Base-by-base conservation (phyloP, 2,888 invertebrate species). In the Epinotia demarniana region DNA sequence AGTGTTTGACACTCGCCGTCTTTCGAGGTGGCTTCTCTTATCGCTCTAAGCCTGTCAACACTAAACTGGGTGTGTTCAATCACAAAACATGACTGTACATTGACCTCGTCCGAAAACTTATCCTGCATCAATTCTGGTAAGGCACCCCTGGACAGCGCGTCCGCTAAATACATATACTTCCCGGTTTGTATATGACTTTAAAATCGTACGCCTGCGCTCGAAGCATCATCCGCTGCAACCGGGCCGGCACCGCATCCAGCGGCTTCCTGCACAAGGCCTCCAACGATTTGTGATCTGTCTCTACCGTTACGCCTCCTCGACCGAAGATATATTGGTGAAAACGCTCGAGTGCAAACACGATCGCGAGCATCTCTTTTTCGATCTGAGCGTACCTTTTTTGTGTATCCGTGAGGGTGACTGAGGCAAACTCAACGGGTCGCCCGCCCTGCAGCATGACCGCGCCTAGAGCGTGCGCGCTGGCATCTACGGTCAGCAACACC, bases 291-390 rank as follows among this genome's bases (percentile, higher is more conserved):
- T 68, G 68, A 33, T 68, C 68, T 27, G 68, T 43, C 13, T 68
- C 68, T 8, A 68, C 68, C 2, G 46, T 46, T 46, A 58, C 23
- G 57, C 57, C 57, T 12, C 57, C 58, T 43, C 57, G 68, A 8
- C 76, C 76, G 70, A 73, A 77, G 3, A 73, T 43, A 71, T 73
- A 73, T 18, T 77, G 73, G 49, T 77, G 73, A 16, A 77, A 77
- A 13, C 46, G 46, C 12, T 53, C 74, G 74, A 23, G 70, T 77
- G 49, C 73, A 74, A 5, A 73, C 77, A 58, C 67, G 4, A 77
- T 72, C 11, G 77, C 64, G 49, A 74, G 57, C 1, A 64, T 39
- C 27, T 77, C 76, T 43, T 77, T 77, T 57, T 77, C 73, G n/a
- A 77, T 73, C 57, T 73, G 73, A 19, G 64, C 57, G 39, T 76